phyloP scores from a whole-genome alignment of 37 sponge, comb jelly and placozoan genomes.

The Hexactinellida sp. region DNA sequence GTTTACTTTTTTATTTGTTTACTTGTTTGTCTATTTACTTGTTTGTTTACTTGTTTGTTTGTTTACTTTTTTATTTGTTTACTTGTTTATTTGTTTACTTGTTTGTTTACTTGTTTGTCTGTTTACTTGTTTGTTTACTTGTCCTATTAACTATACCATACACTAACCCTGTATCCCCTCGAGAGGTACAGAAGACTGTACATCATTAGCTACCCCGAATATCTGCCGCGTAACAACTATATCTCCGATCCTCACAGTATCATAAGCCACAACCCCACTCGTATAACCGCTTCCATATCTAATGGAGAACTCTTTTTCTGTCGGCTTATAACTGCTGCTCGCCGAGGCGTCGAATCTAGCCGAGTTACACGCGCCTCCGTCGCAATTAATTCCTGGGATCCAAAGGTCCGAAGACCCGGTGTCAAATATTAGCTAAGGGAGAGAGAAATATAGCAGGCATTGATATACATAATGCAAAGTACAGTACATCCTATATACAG shows the following conservation, averaged over 20 bases:
- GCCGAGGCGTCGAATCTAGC: not conserved
- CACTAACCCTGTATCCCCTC: not conserved
- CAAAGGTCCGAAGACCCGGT: not conserved
- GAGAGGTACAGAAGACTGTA: not conserved
- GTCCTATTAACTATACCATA: not conserved
- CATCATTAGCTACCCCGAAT: not conserved
- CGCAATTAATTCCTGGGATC: not conserved
- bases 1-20: too few species aligned
- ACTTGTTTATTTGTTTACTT: too few species aligned
- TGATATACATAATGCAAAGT: too few species aligned
- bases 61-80: too few species aligned
- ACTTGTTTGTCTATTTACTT: too few species aligned
- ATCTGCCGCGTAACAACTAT: not conserved
- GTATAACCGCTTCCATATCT: not conserved
- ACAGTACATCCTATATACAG: too few species aligned
- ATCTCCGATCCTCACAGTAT: not conserved
- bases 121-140: not conserved
- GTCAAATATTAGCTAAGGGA: not conserved
- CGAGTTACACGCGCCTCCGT: not conserved
- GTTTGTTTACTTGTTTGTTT: too few species aligned
- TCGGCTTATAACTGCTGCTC: not conserved
- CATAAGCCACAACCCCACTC: not conserved
- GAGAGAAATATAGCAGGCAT: too few species aligned
- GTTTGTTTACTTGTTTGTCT: not conserved
- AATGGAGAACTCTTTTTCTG: not conserved